phyloP scores from a whole-genome alignment of 2,888 invertebrate genomes.

The Falcaria lacertinaria region DNA sequence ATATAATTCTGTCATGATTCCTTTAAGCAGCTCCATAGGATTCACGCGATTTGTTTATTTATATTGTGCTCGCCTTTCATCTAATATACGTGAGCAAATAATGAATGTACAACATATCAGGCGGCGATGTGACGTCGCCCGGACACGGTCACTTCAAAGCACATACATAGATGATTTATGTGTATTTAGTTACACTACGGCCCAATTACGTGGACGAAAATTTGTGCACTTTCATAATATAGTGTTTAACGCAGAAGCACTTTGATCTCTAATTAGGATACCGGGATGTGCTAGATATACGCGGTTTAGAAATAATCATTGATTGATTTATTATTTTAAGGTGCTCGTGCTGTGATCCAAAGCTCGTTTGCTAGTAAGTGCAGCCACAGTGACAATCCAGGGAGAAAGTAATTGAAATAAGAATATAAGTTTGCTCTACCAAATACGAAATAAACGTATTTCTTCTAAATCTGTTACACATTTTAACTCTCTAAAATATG shows the following conservation, averaged over 20 bases:
- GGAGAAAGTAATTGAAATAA: too few relatives aligned
- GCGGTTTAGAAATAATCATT: constrained; percentile 34
- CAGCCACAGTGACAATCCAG: neutral
- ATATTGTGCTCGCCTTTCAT: constrained; percentile 74
- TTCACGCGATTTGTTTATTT: constrained; percentile 73
- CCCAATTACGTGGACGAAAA: constrained; percentile 69
- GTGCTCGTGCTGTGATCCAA: constrained; percentile 22
- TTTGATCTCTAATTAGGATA: constrained; percentile 73
- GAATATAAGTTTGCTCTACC: too few relatives aligned
- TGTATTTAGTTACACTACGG: constrained; percentile 65
- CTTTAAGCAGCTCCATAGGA: constrained; percentile 56
- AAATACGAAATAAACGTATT: too few relatives aligned
- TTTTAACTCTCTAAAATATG: too few relatives aligned
- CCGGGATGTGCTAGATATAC: constrained; percentile 38
- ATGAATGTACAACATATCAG: constrained; percentile 72
- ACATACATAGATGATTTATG: constrained; percentile 64
- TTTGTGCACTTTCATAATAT: constrained; percentile 70
- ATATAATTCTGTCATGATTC: constrained; percentile 57
- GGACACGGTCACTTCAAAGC: constrained; percentile 75
- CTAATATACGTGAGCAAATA: constrained; percentile 75
- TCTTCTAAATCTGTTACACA: too few relatives aligned
- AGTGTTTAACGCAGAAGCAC: constrained; percentile 53
- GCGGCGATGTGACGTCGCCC: constrained; percentile 61
- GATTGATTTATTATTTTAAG: constrained; percentile 51
- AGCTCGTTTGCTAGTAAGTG: constrained; percentile 2